Percentiles rank a stretch among this genome's conserved stretches.
Conservation (phyloP, 2,797 vertebrate species). For the Falco columbarius region DNA sequence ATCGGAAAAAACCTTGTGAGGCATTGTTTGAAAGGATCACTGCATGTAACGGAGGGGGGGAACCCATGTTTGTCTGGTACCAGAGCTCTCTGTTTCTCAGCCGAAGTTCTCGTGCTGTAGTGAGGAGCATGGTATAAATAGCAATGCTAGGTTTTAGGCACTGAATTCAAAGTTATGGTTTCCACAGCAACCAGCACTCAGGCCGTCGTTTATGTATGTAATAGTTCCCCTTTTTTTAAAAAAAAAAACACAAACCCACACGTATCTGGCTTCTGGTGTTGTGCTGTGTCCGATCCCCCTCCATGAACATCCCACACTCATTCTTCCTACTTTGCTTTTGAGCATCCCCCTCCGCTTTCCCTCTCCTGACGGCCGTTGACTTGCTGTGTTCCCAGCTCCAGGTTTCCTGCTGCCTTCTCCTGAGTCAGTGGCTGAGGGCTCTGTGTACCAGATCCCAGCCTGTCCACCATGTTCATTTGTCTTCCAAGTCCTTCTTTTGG, state of each 20-base stretch:
- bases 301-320: accelerated
- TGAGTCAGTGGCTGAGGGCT: background rate
- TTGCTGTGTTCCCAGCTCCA: background rate
- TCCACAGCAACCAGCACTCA: conserved; percentile 69
- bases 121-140: conserved; percentile 46
- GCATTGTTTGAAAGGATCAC: background rate
- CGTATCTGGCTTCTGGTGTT: background rate
- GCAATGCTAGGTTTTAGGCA: conserved; percentile 32
- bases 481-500: background rate
- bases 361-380: background rate
- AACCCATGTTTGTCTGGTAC: background rate
- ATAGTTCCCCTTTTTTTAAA: conserved; percentile 14
- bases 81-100: background rate
- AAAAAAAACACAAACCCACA: background rate
- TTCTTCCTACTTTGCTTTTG: background rate
- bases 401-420: background rate
- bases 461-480: background rate
- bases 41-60: accelerated
- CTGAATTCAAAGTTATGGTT: conserved; percentile 72
- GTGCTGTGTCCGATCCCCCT: background rate
- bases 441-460: background rate
- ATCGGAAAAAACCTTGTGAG: background rate
- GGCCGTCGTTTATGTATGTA: background rate
- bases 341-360: background rate
- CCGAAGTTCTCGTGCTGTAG: background rate